Evolutionary conservation across 2,797 vertebrate genomes (phyloP).

Genomic region (Semaprochilodus insignis): DNA sequence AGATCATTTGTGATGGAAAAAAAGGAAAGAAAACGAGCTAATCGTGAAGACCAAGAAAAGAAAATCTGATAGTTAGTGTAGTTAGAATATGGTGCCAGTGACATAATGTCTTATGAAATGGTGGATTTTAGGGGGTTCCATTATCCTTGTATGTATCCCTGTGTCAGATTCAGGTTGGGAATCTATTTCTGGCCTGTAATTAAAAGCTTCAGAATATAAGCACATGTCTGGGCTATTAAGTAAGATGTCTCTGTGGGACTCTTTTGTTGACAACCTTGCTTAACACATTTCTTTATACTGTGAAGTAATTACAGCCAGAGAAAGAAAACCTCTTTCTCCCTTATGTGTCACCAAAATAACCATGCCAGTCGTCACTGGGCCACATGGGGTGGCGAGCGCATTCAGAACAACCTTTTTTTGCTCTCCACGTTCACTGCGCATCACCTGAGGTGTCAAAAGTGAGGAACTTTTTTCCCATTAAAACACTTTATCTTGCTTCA

Average conservation of each 20-base stretch:
- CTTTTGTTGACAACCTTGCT: slow-evolving; percentile 36
- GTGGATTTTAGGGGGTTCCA: slow-evolving; percentile 44
- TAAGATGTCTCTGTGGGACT: slow-evolving; percentile 24
- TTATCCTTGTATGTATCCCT: slow-evolving; percentile 39
- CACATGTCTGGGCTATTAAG: slow-evolving; percentile 33
- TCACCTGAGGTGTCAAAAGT: slow-evolving; percentile 29
- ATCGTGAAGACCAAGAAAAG: slow-evolving; percentile 51
- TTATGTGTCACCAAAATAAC: slow-evolving; percentile 27
- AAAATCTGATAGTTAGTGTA: slow-evolving; percentile 60
- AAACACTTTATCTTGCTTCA: slow-evolving; percentile 64
- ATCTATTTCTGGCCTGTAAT: slow-evolving; percentile 35
- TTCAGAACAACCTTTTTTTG: background rate
- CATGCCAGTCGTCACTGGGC: slow-evolving; percentile 5
- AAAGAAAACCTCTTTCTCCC: slow-evolving; percentile 23
- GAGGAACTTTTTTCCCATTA: slow-evolving; percentile 57
- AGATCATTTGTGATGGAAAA: slow-evolving; percentile 63
- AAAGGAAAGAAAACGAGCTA: slow-evolving; percentile 47
- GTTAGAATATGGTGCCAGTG: slow-evolving; percentile 55
- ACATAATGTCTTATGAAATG: slow-evolving; percentile 58
- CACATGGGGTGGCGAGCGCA: slow-evolving; percentile 2
- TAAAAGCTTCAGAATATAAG: slow-evolving; percentile 35
- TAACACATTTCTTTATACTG: slow-evolving; percentile 31
- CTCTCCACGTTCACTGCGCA: background rate
- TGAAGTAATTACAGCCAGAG: slow-evolving; percentile 36
- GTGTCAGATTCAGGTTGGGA: slow-evolving; percentile 1